A percentile compares a stretch with the other conserved stretches of the same genome.
phyloP scores from a whole-genome alignment of 2,797 vertebrate species.

The Masticophis lateralis region DNA sequence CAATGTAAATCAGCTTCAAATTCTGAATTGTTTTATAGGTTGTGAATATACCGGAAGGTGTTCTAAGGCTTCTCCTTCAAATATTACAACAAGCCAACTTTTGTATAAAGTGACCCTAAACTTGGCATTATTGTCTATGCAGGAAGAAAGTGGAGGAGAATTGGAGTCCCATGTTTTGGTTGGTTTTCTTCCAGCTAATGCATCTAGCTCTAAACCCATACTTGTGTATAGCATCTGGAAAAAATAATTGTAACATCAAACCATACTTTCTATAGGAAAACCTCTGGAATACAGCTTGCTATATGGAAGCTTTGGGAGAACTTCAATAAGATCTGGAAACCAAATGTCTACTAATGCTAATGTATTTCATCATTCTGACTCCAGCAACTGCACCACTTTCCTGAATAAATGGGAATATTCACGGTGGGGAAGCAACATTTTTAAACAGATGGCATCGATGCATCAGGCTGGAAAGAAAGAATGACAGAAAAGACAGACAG shows the following conservation, averaged over 20 bases:
- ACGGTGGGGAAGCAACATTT: conserved; percentile 52
- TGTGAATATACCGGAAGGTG: not conserved
- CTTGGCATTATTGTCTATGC: not conserved
- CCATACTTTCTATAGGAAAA: not conserved
- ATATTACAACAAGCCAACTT: not conserved
- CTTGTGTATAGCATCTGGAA: not conserved
- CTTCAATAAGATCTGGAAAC: conserved; percentile 20
- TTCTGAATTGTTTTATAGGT: not conserved
- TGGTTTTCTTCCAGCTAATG: not conserved
- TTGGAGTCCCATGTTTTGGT: not conserved
- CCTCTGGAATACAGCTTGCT: not conserved
- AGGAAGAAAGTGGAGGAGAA: not conserved
- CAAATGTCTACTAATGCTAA: not conserved
- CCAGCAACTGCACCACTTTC: conserved; percentile 45
- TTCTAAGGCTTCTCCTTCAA: not conserved
- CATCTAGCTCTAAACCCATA: not conserved
- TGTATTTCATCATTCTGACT: conserved; percentile 24
- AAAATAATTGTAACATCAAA: not conserved
- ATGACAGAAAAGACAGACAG: conserved; percentile 57
- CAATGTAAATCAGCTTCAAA: not conserved
- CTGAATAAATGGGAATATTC: conserved; percentile 58
- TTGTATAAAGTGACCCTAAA: not conserved
- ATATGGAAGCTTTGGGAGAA: conserved; percentile 36
- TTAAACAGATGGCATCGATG: conserved; percentile 54
- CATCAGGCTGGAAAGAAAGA: conserved; percentile 57